Evolutionary conservation across 2,888 invertebrate species (phyloP), one percentile per base, ranked within the genome.

Genomic region (Apamea anceps): DNA sequence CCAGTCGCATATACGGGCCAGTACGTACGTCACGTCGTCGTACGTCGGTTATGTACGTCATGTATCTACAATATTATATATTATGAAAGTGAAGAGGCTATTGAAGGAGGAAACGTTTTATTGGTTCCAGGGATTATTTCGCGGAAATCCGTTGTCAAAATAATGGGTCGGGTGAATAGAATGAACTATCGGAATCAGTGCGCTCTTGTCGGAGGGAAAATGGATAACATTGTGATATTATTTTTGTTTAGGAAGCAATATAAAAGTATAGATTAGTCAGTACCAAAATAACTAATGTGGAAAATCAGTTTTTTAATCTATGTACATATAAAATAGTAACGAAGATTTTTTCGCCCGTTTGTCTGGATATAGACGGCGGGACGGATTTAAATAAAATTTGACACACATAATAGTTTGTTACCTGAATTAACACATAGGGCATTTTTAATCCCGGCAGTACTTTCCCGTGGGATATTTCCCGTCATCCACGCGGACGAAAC

Each of bases 101-200:
- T 66, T 66, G 15, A 57, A 48, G 18, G 1, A 63, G 28, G 15
- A 25, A 48, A 25, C 32, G 48, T 63, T 79, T 68, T 37, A 72
- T 45, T 65, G 51, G 51, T 32, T 21, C 15, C 18, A 4, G 25
- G 25, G 37, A 67, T 57, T 62, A 57, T 25, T 70, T 66, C 25
- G 25, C 18, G 70, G 68, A 72, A 75, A 75, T 73, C 65, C 21
- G 54, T 74, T 71, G 45, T 71, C 70, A 62, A 66, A 84, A 73
- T 84, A 73, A 62, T 67, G 37, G 45, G 68, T 62, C 21, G 13
- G 62, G 65, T 74, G 42, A 25, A 3, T 18, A 15, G 18, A 28
- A 21, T 12, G 37, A 28, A 45, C 51, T 32, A 72, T 57, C 0
- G n/a, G 3, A 72, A 75, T 57, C 28, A 74, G 54, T 37, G 37